phyloP scores from a whole-genome alignment of 2,113 vertebrate genomes.

The Oryzias woworae region DNA sequence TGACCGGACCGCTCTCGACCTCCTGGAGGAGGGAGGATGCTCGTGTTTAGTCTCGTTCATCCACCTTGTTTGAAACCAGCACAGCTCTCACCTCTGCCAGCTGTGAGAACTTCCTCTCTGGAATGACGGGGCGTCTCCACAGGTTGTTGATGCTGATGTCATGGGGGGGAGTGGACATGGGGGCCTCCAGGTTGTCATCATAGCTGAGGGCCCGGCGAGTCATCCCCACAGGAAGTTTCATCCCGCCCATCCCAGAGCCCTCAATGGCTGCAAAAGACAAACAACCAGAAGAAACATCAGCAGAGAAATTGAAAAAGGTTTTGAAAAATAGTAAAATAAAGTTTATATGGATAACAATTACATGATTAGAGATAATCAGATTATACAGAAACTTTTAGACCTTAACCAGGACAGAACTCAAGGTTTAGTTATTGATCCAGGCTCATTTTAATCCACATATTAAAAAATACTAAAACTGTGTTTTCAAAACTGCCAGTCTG shows the following conservation, averaged over 20 bases:
- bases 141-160: conserved; percentile 88
- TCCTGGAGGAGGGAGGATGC: conserved; percentile 68
- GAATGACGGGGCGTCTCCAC: conserved; percentile 90
- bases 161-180: conserved; percentile 92
- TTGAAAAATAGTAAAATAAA: too few species aligned
- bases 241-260: conserved; percentile 79
- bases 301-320: too few species aligned
- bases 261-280: conserved; percentile 66
- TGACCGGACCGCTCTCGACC: conserved; percentile 76
- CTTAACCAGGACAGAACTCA: too few species aligned
- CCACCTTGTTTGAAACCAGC: neutral
- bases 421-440: too few species aligned
- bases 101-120: conserved; percentile 88
- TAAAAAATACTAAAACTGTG: too few species aligned
- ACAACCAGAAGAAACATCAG: neutral
- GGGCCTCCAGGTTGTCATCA: conserved; percentile 91
- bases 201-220: conserved; percentile 93
- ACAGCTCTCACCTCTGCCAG: conserved; percentile 83
- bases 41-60: neutral
- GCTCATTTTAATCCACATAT: too few species aligned
- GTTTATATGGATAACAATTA: too few species aligned
- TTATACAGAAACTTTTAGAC: too few species aligned
- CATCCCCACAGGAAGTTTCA: conserved; percentile 91
- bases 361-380: too few species aligned
- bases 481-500: too few species aligned